phyloP scores from a whole-genome alignment of 2,797 vertebrate species.

The Pempheris klunzingeri region DNA sequence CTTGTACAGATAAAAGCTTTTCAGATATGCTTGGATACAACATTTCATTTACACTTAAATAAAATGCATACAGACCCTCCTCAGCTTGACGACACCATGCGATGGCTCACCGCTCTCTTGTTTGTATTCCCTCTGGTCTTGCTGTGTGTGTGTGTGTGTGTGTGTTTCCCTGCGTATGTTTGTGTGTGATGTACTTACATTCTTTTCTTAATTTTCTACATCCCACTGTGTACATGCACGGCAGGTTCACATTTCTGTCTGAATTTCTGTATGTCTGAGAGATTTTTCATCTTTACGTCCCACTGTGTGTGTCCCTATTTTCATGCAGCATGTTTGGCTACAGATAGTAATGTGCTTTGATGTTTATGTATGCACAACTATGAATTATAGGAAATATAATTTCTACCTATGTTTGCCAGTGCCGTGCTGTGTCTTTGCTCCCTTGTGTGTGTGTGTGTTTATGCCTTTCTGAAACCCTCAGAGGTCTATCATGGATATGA shows the following conservation, averaged over 20 bases:
- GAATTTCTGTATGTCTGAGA: conserved; percentile 27
- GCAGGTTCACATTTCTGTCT: conserved; percentile 40
- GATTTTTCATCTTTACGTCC: conserved; percentile 59
- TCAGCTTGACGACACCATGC: conserved; percentile 45
- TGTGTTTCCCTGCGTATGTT: conserved; percentile 21
- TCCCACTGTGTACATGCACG: conserved; percentile 49
- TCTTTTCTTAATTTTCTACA: conserved; percentile 53
- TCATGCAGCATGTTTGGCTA: conserved; percentile 39
- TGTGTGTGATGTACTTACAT: conserved; percentile 42
- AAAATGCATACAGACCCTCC: conserved; percentile 50
- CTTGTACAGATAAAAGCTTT: conserved; percentile 54
- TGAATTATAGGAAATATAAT: conserved; percentile 55
- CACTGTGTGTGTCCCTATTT: conserved; percentile 40
- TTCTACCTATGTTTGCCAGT: conserved; percentile 26
- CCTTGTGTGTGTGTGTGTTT: conserved; percentile 1
- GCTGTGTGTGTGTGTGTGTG: conserved; percentile 11
- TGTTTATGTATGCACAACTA: conserved; percentile 34
- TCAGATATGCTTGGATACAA: conserved; percentile 43
- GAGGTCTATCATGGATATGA: conserved; percentile 21
- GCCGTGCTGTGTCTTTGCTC: conserved; percentile 14
- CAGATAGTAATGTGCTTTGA: conserved; percentile 45
- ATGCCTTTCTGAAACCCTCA: conserved; percentile 32
- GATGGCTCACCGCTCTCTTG: conserved; percentile 51
- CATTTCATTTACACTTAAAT: conserved; percentile 67
- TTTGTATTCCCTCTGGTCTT: conserved; percentile 61